Evolutionary conservation across 1,140 invertebrate species (phyloP).

Genomic region (Hylaeus volcanicus): DNA sequence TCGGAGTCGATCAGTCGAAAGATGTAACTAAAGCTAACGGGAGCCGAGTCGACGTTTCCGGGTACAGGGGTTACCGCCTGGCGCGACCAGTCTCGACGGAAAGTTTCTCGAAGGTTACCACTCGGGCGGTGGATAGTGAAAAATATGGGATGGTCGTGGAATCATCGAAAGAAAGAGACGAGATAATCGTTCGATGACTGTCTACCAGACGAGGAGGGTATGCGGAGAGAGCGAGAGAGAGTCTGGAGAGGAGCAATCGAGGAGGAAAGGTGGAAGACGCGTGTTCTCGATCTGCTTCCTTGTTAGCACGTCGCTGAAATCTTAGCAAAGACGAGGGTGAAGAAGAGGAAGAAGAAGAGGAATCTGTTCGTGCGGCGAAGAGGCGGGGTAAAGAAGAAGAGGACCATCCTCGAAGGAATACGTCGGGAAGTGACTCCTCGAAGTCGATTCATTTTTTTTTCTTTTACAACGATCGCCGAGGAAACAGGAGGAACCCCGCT

Average conservation of each 20-base stretch:
- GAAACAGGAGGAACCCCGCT: slow-evolving; percentile 16
- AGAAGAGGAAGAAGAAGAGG: slow-evolving; percentile 12
- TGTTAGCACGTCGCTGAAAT: background rate
- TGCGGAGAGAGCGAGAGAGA: slow-evolving; percentile 6
- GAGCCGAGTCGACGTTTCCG: background rate
- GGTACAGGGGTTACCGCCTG: slow-evolving; percentile 27
- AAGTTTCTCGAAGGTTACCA: slow-evolving; percentile 20
- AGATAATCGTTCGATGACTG: slow-evolving; percentile 67
- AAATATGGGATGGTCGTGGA: slow-evolving; percentile 80
- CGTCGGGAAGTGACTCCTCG: slow-evolving; percentile 41
- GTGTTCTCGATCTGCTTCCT: background rate
- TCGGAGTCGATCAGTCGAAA: slow-evolving; percentile 52
- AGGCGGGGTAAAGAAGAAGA: background rate
- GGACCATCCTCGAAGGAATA: slow-evolving; percentile 47
- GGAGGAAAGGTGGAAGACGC: background rate
- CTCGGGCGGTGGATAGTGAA: slow-evolving; percentile 18
- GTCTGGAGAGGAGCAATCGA: background rate
- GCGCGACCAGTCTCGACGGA: slow-evolving; percentile 26
- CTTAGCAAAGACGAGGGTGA: background rate
- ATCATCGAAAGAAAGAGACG: slow-evolving; percentile 79
- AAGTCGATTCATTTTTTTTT: slow-evolving; percentile 45
- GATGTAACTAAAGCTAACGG: slow-evolving; percentile 58
- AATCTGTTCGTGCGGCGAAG: background rate
- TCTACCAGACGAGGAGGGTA: slow-evolving; percentile 29
- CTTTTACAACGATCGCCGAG: slow-evolving; percentile 19